Base-by-base conservation (phyloP, 2,113 vertebrate genomes). In the Piaya cayana region DNA sequence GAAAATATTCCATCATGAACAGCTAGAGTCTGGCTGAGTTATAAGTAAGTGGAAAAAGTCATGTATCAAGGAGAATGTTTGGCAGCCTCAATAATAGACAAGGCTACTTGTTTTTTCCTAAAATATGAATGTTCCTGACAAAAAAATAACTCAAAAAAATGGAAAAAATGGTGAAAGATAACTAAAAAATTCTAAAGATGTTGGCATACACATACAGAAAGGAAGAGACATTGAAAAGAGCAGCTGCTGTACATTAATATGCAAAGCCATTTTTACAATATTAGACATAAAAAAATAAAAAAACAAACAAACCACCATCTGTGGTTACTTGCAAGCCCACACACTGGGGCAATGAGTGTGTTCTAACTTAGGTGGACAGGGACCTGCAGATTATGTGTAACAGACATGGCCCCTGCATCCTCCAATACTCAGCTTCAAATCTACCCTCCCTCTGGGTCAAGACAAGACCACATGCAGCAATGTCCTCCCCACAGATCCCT, bases 11-110 rank as follows among this genome's bases (percentile, higher is more conserved):
- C 45, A 93, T 90, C 79, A 88, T 17, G 6, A 92, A 89, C 77
- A 77, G 45, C 71, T 80, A 77, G 70, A 91, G 39, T 34, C 79
- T 94, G 80, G 32, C 34, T 88, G 86, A 83, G 60, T 83, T 86
- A 63, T 81, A 95, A 96, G 88, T 67, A 93, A 93, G n/a, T 63
- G 75, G 65, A 93, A 83, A 91, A 95, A 90, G 32, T 25, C 52
- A 70, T n/a, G 26, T 55, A 56, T 90, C 42, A 71, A 78, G 65
- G 26, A 86, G 36, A 94, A 92, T 91, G 68, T 22, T 62, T 88
- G 82, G 72, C 68, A 96, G 12, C 37, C 47, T 94, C 37, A 56
- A 30, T 72, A 90, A 76, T 4, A 82, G 47, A 29, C 37, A 90
- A 12, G 42, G 50, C 11, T 87, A 16, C 45, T 72, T 65, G 76